Base-by-base conservation (phyloP, 2,797 vertebrate species). In the Lerista edwardsae region DNA sequence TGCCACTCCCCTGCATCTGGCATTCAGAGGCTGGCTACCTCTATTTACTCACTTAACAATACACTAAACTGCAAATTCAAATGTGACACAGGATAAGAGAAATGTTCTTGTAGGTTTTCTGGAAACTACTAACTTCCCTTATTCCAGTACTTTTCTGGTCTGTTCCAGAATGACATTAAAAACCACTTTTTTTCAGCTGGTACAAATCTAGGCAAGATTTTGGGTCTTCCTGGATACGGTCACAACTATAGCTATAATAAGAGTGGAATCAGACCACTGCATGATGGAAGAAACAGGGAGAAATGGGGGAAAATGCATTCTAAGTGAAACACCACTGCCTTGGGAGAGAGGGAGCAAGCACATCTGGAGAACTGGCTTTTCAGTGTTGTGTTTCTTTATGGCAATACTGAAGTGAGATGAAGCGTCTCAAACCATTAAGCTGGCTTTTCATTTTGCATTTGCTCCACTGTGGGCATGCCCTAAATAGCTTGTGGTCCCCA, bases 1-100 rank as follows among this genome's bases (percentile, higher is more conserved):
- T n/a, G n/a, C n/a, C n/a, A n/a, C n/a, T n/a, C n/a, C n/a, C n/a
- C n/a, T n/a, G n/a, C n/a, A n/a, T n/a, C n/a, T n/a, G n/a, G n/a
- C n/a, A n/a, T n/a, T n/a, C n/a, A n/a, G n/a, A n/a, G n/a, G n/a
- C n/a, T n/a, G n/a, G n/a, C n/a, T n/a, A n/a, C n/a, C n/a, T n/a
- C n/a, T n/a, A n/a, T n/a, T n/a, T n/a, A n/a, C n/a, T n/a, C n/a
- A n/a, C n/a, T n/a, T 61, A 1, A 83, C 0, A 0, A 11, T 6
- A 67, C 85, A 73, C 68, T 21, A 77, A 44, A 17, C 62, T 76
- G 83, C 83, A 19, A 75, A 44, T 27, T 2, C 36, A 65, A 69
- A 75, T 90, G 12, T 87, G 61, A 84, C 4, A 21, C 2, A 5
- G 25, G 80, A 4, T 0, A 86, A 86, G 21, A 91, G 17, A 84